Evolutionary conservation across 1,140 invertebrate genomes (phyloP), one percentile per base, ranked within the genome.

Genomic region (Aphaenogaster ashmeadi): DNA sequence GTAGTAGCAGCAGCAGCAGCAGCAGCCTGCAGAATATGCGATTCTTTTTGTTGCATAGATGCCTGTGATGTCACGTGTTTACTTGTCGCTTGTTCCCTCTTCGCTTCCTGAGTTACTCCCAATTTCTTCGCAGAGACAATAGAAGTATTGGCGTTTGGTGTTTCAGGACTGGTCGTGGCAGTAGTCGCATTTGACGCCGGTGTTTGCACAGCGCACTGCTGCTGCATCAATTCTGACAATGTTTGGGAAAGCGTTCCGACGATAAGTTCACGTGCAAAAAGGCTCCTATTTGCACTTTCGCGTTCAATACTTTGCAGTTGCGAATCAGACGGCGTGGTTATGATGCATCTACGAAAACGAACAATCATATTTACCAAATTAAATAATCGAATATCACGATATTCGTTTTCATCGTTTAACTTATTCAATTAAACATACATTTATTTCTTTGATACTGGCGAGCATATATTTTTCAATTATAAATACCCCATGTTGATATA

Each of bases 221-320:
- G 93, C 75, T 93, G 92, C 75, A 94, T 93, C 62, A 96, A 93
- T 62, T 95, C 94, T 47, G 94, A 93, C 87, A 95, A 92, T 87
- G 94, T 94, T 90, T 95, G 94, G 54, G 96, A 96, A 90, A 97
- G 94, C 44, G 97, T 97, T 47, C 96, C 96, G 77, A 97, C 94
- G 50, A 97, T 95, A 72, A 97, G 93, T 94, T 97, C 97, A 91
- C 97, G 96, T 67, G 97, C 96, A 95, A 98, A 98, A 21, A 97
- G 92, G 93, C 97, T 97, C 87, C 96, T 96, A 93, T 97, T 97
- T 78, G 97, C 96, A 90, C 96, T 96, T 87, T 97, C 96, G 86
- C 96, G 95, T 90, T 97, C 97, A 87, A 96, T 94, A 69, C 92
- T 95, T 90, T 97, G 96, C 67, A 96, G 91, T 88, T 97, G 96